Evolutionary conservation across 2,888 invertebrate species (phyloP).

Genomic region (Dermolepida albohirtum): DNA sequence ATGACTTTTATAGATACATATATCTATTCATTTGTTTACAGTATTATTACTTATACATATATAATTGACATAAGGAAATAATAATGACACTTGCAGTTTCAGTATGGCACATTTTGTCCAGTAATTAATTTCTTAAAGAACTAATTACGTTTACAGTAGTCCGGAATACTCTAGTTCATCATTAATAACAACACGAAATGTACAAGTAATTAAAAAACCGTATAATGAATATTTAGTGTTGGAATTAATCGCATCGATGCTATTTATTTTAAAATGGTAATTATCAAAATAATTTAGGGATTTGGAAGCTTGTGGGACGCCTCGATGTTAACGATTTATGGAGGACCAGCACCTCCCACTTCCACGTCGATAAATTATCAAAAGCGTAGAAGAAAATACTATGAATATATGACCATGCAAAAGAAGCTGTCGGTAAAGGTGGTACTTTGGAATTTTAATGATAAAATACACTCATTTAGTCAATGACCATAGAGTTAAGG

Average conservation of each 20-base stretch:
- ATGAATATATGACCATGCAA: neutral
- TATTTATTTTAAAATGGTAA: constrained; percentile 36
- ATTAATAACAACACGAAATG: neutral
- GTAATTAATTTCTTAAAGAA: constrained; percentile 19
- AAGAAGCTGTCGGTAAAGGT: constrained; percentile 22
- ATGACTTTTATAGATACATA: too few species aligned
- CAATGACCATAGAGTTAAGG: constrained; percentile 12
- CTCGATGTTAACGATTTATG: constrained; percentile 34
- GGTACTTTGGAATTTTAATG: constrained; percentile 28
- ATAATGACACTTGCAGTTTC: too few species aligned
- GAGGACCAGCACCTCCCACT: constrained; percentile 35
- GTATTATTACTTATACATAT: too few species aligned
- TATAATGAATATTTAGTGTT: constrained; percentile 23
- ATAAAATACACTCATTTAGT: constrained; percentile 34
- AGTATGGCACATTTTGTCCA: too few species aligned
- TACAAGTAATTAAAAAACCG: constrained; percentile 18
- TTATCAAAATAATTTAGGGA: constrained; percentile 39
- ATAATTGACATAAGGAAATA: too few species aligned
- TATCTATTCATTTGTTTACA: too few species aligned
- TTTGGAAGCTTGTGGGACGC: constrained; percentile 34
- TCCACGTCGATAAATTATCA: constrained; percentile 37
- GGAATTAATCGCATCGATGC: constrained; percentile 33
- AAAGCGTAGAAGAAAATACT: constrained; percentile 21
- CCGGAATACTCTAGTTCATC: constrained; percentile 1
- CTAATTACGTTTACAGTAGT: constrained; percentile 14